Percentiles rank a stretch among this genome's conserved stretches.
These are phyloP conservation scores for Lamellibrachia luymesi DNA, from an alignment of 1,140 invertebrate genomes.

Conservation along the genomic window DNA sequence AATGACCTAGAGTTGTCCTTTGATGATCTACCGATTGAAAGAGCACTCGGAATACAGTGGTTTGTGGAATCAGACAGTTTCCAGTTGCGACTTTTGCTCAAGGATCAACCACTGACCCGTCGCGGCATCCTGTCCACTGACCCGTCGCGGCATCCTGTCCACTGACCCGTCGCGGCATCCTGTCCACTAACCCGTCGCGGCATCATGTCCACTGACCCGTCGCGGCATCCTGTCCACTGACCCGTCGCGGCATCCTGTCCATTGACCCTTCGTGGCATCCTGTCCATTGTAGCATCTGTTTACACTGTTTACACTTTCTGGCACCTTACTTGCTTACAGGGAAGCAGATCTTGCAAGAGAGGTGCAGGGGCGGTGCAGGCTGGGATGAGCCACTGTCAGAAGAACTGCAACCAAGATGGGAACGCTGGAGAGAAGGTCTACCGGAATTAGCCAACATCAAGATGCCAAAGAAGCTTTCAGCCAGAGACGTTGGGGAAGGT, in stretches of 20 bases:
- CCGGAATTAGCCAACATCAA: background rate
- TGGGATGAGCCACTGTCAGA: slow-evolving; percentile 16
- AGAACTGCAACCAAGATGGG: background rate
- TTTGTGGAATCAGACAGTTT: slow-evolving; percentile 35
- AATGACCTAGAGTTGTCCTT: slow-evolving; percentile 29
- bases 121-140: slow-evolving; percentile 33
- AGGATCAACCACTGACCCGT: slow-evolving; percentile 30
- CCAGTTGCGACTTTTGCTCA: slow-evolving; percentile 29
- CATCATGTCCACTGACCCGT: slow-evolving; percentile 26
- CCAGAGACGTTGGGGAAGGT: background rate
- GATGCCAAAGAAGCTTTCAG: background rate
- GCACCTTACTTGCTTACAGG: slow-evolving; percentile 31
- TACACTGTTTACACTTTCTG: slow-evolving; percentile 35
- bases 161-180: no score
- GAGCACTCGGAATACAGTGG: slow-evolving; percentile 36
- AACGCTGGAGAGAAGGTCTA: slow-evolving; percentile 9
- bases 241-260: no score
- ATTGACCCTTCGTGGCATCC: no score
- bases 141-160: no score
- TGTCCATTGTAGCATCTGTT: slow-evolving; percentile 26
- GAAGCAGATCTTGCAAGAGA: slow-evolving; percentile 30
- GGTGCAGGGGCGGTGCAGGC: background rate
- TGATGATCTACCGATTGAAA: slow-evolving; percentile 34
- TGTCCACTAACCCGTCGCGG: no score
- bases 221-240: slow-evolving; percentile 33